Evolutionary conservation across 35 echinoderm and acorn worm genomes (phyloP), one percentile per base, ranked within the genome.

Genomic region (Chiridota heheva): DNA sequence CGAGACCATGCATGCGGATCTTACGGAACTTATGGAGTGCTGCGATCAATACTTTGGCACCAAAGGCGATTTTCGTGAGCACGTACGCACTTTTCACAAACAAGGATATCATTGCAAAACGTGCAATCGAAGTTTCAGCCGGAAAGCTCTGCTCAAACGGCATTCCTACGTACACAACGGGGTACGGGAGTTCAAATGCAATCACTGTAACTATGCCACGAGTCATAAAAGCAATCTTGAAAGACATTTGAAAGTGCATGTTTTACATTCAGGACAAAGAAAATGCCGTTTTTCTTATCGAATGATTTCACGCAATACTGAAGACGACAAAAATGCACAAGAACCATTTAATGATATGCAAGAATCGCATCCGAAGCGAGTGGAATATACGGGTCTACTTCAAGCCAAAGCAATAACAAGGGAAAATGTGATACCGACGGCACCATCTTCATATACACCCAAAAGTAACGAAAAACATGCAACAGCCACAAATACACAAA

Each of bases 211-310:
- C 16, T 96, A 96, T 74, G 92, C 92, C 8, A 96, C 87, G 2
- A 90, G 92, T 58, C 88, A 96, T 41, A 96, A 96, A 71, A 96
- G 92, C 33, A 96, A 96, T 41, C 44, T 96, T 40, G 92, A 88
- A 72, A 65, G 92, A 13, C 92, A 96, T 42, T 61, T 85, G 44
- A 84, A 84, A 28, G 76, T 90, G 4, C 92, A 96, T 72, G 77
- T 49, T 20, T 58, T 58, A 57, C 75, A 60, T 8, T 28, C 62
- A 38, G 31, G 75, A 62, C 58, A 78, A 18, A 58, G 75, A 42
- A 36, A 58, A 32, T 78, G 75, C 47, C 75, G 75, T 5, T 42
- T 78, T 35, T 78, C 75, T 18, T 78, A 78, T 57, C 24, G 75
- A 35, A 78, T 78, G n/a, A n/a, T n/a, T n/a, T n/a, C n/a, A n/a